Evolutionary conservation across 2,888 invertebrate genomes (phyloP).

Genomic region (Clivina fossor): DNA sequence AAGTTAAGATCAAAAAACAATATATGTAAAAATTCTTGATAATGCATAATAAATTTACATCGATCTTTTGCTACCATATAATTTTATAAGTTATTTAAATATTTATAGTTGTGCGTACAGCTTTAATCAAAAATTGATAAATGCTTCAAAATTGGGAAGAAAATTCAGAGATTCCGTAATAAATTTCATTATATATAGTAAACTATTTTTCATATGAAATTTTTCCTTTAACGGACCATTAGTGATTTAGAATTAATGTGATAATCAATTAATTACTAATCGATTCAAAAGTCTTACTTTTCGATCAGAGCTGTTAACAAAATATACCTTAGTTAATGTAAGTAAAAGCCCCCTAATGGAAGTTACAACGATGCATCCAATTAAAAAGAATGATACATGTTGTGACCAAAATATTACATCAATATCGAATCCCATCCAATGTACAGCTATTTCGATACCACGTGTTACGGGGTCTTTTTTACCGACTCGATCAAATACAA

Average conservation of each 20-base stretch:
- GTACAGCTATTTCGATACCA: slow-evolving; percentile 93
- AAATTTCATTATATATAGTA: too few species aligned
- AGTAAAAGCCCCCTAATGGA: slow-evolving; percentile 94
- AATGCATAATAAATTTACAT: too few species aligned
- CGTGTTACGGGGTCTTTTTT: slow-evolving; percentile 97
- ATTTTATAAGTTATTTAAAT: too few species aligned
- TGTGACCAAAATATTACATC: slow-evolving; percentile 99
- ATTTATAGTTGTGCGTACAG: too few species aligned
- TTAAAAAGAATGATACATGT: slow-evolving; percentile 94
- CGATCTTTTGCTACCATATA: too few species aligned
- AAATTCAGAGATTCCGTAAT: too few species aligned
- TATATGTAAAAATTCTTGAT: too few species aligned
- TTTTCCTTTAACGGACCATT: background rate
- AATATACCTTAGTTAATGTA: slow-evolving; percentile 88
- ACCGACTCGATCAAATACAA: slow-evolving; percentile 97
- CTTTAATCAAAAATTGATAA: too few species aligned
- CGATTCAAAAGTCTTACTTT: too few species aligned
- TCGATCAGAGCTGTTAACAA: background rate
- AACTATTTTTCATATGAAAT: background rate
- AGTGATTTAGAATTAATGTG: background rate
- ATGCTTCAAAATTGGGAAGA: too few species aligned
- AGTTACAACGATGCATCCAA: slow-evolving; percentile 97
- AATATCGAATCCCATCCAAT: slow-evolving; percentile 93
- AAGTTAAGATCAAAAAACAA: too few species aligned
- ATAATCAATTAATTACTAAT: too few species aligned